Base-by-base conservation (phyloP, 1,140 invertebrate genomes). In the Muscidifurax raptorellus region DNA sequence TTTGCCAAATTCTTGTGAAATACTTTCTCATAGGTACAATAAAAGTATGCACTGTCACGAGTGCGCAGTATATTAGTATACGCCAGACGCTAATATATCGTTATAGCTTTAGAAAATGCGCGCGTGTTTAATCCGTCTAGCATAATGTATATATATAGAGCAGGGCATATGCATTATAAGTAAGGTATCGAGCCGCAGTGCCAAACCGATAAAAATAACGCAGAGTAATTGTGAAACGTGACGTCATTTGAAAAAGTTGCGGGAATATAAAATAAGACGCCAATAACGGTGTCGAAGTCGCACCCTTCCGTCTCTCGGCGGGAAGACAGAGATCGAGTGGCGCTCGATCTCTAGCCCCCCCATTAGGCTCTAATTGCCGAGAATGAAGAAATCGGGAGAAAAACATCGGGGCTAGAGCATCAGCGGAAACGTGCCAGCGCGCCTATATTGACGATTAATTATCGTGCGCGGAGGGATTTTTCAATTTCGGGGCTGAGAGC, bases 131-230 rank as follows among this genome's bases (percentile, higher is more conserved):
- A 64, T 36, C 47, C 52, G 25, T 30, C 52, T 74, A 74, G 36
- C 36, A 52, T n/a, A n/a, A n/a, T n/a, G n/a, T n/a, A n/a, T n/a
- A n/a, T n/a, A n/a, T n/a, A n/a, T n/a, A n/a, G n/a, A n/a, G n/a
- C n/a, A n/a, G n/a, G n/a, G n/a, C n/a, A n/a, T n/a, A n/a, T n/a
- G n/a, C n/a, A n/a, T n/a, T 75, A 75, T 82, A 59, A 75, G 22
- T 82, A 64, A 75, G 36, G 30, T 75, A 75, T 75, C 22, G n/a
- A 74, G 69, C 25, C 30, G 13, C 59, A 30, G 59, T 83, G 59
- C 75, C 75, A 83, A 83, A 83, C 78, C 40, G 75, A 83, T 83
- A 83, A 83, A 83, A 83, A 77, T 78, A 83, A 83, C 52, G n/a
- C 18, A 59, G 9, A 7, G 22, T 52, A 12, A 13, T 82, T 66